A percentile compares a stretch with the other conserved stretches of the same genome.
Evolutionary conservation across 1,140 invertebrate genomes (phyloP).

Genomic region (Micrasema minimum): DNA sequence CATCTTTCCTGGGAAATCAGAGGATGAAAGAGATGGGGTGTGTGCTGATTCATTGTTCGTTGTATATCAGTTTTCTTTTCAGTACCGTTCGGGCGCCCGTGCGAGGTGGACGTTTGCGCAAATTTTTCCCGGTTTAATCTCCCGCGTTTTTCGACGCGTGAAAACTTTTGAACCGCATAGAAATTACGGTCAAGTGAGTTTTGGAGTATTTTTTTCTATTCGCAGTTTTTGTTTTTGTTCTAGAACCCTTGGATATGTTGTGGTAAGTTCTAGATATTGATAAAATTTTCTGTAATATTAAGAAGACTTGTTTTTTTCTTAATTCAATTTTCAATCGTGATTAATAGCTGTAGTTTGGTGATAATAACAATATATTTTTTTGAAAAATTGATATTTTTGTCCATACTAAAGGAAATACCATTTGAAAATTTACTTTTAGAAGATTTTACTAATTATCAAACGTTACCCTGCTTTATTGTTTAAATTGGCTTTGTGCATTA

Average conservation of each 20-base stretch:
- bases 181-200: slow-evolving; percentile 1
- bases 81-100: slow-evolving; percentile 25
- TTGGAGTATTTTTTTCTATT: not conserved
- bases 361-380: too few relatives aligned
- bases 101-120: slow-evolving; percentile 11
- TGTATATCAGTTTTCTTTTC: slow-evolving; percentile 2
- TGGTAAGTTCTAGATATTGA: slow-evolving; percentile 1
- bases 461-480: too few relatives aligned
- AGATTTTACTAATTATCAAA: too few relatives aligned
- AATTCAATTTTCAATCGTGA: too few relatives aligned
- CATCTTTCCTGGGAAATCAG: not conserved
- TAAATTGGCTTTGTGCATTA: too few relatives aligned
- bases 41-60: slow-evolving; percentile 31
- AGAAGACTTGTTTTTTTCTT: too few relatives aligned
- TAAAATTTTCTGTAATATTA: too few relatives aligned
- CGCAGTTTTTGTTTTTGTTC: not conserved
- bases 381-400: too few relatives aligned
- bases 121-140: not conserved
- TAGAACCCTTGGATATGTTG: slow-evolving; percentile 17
- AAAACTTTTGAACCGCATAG: slow-evolving; percentile 12
- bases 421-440: too few relatives aligned
- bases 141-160: not conserved
- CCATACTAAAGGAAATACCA: too few relatives aligned
- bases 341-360: too few relatives aligned
- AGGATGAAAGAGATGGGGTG: slow-evolving; percentile 3